A percentile compares a stretch with the other conserved stretches of the same genome.
These are phyloP conservation scores for Euglossa dilemma DNA, from an alignment of 1,140 invertebrate species.

Conservation along the genomic window DNA sequence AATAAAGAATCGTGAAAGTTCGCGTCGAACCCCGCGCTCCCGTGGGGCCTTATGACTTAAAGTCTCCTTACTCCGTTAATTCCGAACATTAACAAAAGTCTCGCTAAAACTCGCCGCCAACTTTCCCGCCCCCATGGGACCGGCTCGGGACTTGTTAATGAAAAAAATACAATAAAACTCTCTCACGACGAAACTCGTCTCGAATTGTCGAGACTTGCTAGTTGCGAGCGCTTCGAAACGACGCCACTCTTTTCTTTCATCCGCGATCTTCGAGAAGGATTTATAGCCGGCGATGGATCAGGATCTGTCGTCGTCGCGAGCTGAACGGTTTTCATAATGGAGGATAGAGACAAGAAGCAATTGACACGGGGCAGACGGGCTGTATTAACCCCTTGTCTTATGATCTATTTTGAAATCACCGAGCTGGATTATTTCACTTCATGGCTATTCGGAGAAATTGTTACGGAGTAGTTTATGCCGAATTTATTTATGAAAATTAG, in stretches of 20 bases:
- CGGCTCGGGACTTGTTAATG: constrained; percentile 78
- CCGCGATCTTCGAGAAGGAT: constrained; percentile 29
- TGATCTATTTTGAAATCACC: too few species aligned
- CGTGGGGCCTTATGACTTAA: constrained; percentile 82
- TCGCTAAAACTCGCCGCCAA: constrained; percentile 80
- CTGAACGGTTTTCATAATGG: background rate
- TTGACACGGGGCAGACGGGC: background rate
- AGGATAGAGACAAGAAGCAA: background rate
- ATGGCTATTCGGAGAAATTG: too few species aligned
- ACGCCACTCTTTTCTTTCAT: constrained; percentile 40
- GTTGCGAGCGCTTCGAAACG: constrained; percentile 49
- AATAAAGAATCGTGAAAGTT: constrained; percentile 82
- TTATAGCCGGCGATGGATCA: constrained; percentile 15
- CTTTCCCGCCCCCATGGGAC: constrained; percentile 73
- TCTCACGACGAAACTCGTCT: constrained; percentile 66
- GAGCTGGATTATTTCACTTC: too few species aligned
- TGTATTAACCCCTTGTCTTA: too few species aligned
- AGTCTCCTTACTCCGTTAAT: constrained; percentile 83
- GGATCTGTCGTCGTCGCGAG: background rate
- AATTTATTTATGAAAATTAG: too few species aligned
- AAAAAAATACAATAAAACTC: constrained; percentile 81
- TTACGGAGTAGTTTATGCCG: too few species aligned
- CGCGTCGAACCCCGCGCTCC: constrained; percentile 78
- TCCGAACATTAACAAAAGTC: constrained; percentile 83
- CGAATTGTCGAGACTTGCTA: constrained; percentile 61